Evolutionary conservation across 2,888 invertebrate species (phyloP).

Genomic region (Tipula helvola): DNA sequence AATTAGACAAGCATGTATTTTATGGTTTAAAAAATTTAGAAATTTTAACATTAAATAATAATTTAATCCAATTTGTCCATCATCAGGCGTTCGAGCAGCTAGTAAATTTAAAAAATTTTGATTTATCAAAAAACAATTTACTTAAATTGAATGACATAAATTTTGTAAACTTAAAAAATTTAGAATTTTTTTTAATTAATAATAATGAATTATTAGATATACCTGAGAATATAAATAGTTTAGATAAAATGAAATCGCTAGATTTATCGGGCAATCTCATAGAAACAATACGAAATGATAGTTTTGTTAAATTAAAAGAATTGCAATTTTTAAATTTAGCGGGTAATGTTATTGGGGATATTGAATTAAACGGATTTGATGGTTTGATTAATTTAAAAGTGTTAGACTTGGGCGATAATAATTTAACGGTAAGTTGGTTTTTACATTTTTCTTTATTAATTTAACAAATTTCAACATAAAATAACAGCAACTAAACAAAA

Average conservation of each 20-base stretch:
- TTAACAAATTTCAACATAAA: too few species aligned
- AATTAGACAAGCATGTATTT: constrained; percentile 61
- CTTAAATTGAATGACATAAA: constrained; percentile 58
- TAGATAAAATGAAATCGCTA: constrained; percentile 54
- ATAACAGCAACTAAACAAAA: too few species aligned
- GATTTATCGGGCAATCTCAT: constrained; percentile 71
- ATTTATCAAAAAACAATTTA: constrained; percentile 63
- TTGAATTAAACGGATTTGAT: constrained; percentile 60
- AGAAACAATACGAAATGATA: constrained; percentile 54
- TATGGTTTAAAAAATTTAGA: constrained; percentile 55
- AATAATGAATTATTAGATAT: constrained; percentile 69
- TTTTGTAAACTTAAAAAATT: constrained; percentile 53
- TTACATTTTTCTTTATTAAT: not conserved
- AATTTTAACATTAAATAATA: constrained; percentile 61
- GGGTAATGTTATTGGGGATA: constrained; percentile 60
- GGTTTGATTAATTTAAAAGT: constrained; percentile 58
- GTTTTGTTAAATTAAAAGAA: constrained; percentile 58
- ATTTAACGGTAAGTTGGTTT: constrained; percentile 48
- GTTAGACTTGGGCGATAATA: constrained; percentile 70
- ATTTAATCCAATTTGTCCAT: constrained; percentile 62
- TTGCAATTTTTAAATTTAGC: constrained; percentile 57
- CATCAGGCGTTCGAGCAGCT: constrained; percentile 67
- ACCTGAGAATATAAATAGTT: constrained; percentile 42
- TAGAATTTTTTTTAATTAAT: constrained; percentile 60
- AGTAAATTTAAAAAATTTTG: constrained; percentile 56